Conservation (phyloP, 1,140 invertebrate genomes). For the Ruditapes philippinarum region DNA sequence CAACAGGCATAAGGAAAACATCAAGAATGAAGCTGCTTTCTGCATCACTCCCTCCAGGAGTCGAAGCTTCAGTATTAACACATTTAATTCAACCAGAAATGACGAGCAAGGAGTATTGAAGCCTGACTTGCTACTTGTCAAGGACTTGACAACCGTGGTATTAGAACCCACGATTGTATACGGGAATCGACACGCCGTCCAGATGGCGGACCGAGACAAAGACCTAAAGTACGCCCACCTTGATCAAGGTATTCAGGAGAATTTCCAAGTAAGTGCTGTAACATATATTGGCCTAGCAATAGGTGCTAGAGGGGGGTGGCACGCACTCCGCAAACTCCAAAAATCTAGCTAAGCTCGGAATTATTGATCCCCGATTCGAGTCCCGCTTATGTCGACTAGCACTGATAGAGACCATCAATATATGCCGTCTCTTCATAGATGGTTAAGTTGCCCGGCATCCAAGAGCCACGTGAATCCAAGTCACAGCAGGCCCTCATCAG, state of each 20-base stretch:
- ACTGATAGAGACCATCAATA: constrained; percentile 46
- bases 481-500: no score
- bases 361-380: constrained; percentile 7
- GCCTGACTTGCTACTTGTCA: constrained; percentile 39
- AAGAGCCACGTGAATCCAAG: not conserved
- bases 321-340: constrained; percentile 11
- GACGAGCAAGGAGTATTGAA: no score
- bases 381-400: constrained; percentile 33
- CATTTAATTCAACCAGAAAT: no score
- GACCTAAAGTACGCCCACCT: constrained; percentile 2
- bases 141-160: not conserved
- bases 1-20: constrained; percentile 67
- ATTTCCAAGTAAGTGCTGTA: not conserved
- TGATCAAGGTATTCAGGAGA: not conserved
- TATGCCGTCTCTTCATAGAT: not conserved
- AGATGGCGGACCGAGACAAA: constrained; percentile 7
- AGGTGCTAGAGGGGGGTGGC: constrained; percentile 42
- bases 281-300: constrained; percentile 29
- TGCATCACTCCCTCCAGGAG: constrained; percentile 39
- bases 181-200: not conserved
- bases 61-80: constrained; percentile 16
- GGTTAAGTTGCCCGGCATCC: constrained; percentile 14
- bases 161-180: constrained; percentile 46
- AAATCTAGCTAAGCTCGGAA: not conserved
- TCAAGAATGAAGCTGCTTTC: constrained; percentile 60